Base-by-base conservation (phyloP, 2,797 vertebrate species). In the Sebastiscus tertius region DNA sequence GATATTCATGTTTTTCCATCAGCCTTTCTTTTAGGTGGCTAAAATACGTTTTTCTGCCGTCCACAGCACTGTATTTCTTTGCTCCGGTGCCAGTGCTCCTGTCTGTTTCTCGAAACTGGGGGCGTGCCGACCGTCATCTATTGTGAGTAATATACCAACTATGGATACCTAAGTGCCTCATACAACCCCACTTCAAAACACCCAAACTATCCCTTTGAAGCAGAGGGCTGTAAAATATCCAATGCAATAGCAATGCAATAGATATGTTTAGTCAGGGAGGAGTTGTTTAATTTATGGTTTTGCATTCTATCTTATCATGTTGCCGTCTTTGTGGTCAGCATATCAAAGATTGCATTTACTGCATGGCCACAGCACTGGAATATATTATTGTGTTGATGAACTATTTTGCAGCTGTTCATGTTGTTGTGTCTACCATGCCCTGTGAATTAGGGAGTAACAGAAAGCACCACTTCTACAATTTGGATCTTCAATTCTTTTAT, bases 331-430 rank as follows among this genome's bases (percentile, higher is more conserved):
- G 10, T 54, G 22, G 24, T 31, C 4, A 0, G 1, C 2, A 12
- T 49, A 63, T 58, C 3, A 66, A 65, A 64, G 5, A 39, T 1
- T 77, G 22, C 16, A 64, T 77, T 75, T 31, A 69, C 34, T 81
- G 42, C 16, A 69, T 29, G 27, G 72, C 63, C 36, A 78, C 5
- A 39, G 68, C 26, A 65, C 9, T 83, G 63, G 14, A 63, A 34
- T 24, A 31, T 10, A 61, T 71, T 61, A 36, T 1, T 56, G 9
- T 24, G 27, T 34, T 2, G 26, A 12, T 49, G 1, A 34, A 22
- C 29, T 67, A 65, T 33, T 73, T 39, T 54, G 29, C 29, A 74
- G 60, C 56, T 62, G 67, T 65, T 72, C n/a, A 39, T 73, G 54
- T 36, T 75, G 24, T 20, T 74, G 66, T 59, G 60, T 66, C 65